Conservation (phyloP, 2,113 vertebrate species). For the Lepus americanus region DNA sequence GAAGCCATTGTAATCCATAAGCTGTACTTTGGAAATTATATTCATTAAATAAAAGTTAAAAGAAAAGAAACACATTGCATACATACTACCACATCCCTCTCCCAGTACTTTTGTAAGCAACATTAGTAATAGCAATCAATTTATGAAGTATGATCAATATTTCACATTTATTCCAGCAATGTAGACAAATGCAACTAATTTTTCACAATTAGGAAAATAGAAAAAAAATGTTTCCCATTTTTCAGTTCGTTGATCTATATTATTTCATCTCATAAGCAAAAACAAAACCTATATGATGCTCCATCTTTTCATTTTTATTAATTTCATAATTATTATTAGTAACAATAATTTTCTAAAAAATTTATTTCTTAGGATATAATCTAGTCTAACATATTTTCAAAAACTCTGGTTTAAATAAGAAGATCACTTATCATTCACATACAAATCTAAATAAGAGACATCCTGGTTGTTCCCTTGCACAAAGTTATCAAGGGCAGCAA, state of each 20-base stretch:
- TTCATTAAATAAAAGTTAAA: no score
- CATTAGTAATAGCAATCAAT: neutral
- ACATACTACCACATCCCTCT: rapidly evolving
- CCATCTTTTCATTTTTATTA: neutral
- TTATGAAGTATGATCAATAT: neutral
- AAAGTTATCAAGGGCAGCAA: neutral
- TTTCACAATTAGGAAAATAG: neutral
- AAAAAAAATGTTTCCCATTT: neutral
- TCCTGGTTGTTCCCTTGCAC: neutral
- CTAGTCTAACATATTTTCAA: neutral
- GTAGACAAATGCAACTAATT: neutral
- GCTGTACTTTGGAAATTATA: no score
- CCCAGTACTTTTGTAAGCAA: neutral
- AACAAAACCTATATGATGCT: neutral
- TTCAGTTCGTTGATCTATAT: neutral
- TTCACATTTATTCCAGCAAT: neutral
- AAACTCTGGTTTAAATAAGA: neutral
- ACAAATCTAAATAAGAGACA: neutral
- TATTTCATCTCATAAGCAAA: neutral
- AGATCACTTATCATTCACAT: neutral
- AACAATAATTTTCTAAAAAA: neutral
- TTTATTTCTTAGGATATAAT: neutral
- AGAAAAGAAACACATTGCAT: neutral
- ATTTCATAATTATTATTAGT: neutral
- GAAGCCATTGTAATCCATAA: no score